A percentile compares a stretch with the other conserved stretches of the same genome.
These are phyloP conservation scores for Arizona elegans DNA, from an alignment of 2,113 vertebrate genomes.

Conservation along the genomic window DNA sequence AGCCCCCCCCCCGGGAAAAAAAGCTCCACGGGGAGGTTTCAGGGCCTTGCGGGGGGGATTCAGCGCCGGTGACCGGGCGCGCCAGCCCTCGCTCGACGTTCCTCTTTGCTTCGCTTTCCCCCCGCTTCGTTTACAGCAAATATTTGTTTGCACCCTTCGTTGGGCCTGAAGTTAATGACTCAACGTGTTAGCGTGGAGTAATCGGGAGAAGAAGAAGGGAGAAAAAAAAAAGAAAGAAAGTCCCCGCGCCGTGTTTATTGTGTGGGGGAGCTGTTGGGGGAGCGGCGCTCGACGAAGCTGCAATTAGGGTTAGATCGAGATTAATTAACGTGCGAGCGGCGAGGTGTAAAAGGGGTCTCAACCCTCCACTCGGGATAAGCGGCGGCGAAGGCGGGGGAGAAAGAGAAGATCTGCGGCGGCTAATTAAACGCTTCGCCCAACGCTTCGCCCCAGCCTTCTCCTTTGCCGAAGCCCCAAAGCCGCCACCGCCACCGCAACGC, in stretches of 20 bases:
- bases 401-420: background rate
- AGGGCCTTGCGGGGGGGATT: background rate
- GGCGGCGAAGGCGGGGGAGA: background rate
- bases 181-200: background rate
- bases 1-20: background rate
- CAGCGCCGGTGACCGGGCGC: background rate
- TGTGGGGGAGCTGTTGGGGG: background rate
- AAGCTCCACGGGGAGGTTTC: background rate
- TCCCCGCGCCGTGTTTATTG: background rate
- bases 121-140: background rate
- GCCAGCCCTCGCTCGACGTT: background rate
- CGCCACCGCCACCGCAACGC: background rate
- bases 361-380: background rate
- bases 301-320: background rate
- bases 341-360: background rate
- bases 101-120: background rate
- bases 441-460: background rate
- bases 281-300: background rate
- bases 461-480: background rate
- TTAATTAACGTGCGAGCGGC: background rate
- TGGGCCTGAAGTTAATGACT: background rate
- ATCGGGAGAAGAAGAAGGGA: background rate
- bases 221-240: background rate
- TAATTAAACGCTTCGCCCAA: background rate
- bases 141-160: background rate